Conservation (phyloP, 2,888 invertebrate genomes). For the Autographa gamma region DNA sequence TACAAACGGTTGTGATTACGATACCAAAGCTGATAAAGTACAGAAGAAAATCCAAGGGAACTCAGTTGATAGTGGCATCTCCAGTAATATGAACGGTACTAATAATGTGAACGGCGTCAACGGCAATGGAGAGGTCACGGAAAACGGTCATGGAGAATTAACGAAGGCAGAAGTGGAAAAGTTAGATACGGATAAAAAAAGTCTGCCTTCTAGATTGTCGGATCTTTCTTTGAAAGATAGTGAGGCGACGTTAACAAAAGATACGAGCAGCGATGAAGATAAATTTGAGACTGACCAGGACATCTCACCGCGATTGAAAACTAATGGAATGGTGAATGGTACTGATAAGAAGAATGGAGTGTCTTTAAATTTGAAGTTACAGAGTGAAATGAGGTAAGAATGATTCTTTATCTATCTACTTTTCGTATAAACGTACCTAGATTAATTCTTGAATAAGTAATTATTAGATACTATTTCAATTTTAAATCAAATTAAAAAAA, state of each 20-base stretch:
- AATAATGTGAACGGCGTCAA: constrained; percentile 51
- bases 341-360: constrained; percentile 79
- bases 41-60: constrained; percentile 80
- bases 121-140: constrained; percentile 55
- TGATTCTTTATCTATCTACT: not conserved
- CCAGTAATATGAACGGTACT: constrained; percentile 75
- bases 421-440: too few relatives aligned
- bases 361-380: constrained; percentile 82
- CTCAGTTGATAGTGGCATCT: constrained; percentile 84
- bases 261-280: constrained; percentile 80
- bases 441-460: too few relatives aligned
- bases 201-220: constrained; percentile 75
- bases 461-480: too few relatives aligned
- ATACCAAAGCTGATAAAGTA: constrained; percentile 57
- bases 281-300: constrained; percentile 80
- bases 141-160: constrained; percentile 59
- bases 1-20: constrained; percentile 65
- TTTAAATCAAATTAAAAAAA: too few relatives aligned
- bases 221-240: constrained; percentile 80
- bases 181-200: constrained; percentile 66
- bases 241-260: constrained; percentile 71
- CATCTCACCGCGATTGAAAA: constrained; percentile 71
- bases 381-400: constrained; percentile 83
- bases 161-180: constrained; percentile 64
- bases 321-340: constrained; percentile 66